Conservation (phyloP, 2,888 invertebrate species). For the Mythimna impura region DNA sequence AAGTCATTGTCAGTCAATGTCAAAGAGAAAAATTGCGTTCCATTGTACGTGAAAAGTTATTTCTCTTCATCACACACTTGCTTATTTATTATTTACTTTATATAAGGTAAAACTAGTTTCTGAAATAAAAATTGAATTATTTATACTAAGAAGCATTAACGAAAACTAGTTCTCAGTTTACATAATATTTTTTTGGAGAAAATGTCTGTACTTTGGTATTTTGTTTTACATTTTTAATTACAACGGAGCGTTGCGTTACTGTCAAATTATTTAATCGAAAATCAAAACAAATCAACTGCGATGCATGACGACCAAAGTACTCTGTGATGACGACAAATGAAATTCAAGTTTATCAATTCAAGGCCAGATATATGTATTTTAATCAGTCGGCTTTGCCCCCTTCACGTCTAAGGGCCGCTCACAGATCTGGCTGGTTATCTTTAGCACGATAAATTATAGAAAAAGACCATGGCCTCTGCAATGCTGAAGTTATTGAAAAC, state of each 20-base stretch:
- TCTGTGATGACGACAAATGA: constrained; percentile 78
- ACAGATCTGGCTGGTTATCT: constrained; percentile 55
- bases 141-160: not conserved
- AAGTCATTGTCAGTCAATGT: constrained; percentile 37
- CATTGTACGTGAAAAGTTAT: constrained; percentile 17
- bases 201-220: too few relatives aligned
- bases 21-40: constrained; percentile 8
- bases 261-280: constrained; percentile 49
- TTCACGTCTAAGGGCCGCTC: constrained; percentile 72
- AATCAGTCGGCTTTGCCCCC: constrained; percentile 83
- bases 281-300: constrained; percentile 59
- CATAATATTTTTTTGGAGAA: too few relatives aligned
- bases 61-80: not conserved
- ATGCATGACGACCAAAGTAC: constrained; percentile 68
- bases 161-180: not conserved
- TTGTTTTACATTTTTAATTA: not conserved
- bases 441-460: constrained; percentile 35
- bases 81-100: not conserved
- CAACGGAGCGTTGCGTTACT: constrained; percentile 30
- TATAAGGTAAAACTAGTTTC: not conserved
- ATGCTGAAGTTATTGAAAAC: constrained; percentile 86
- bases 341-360: constrained; percentile 84
- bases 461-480: constrained; percentile 78
- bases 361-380: constrained; percentile 86
- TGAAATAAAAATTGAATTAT: not conserved